These are phyloP conservation scores for Drosophila antonietae DNA, from an alignment of 2,888 invertebrate genomes.

Conservation along the genomic window DNA sequence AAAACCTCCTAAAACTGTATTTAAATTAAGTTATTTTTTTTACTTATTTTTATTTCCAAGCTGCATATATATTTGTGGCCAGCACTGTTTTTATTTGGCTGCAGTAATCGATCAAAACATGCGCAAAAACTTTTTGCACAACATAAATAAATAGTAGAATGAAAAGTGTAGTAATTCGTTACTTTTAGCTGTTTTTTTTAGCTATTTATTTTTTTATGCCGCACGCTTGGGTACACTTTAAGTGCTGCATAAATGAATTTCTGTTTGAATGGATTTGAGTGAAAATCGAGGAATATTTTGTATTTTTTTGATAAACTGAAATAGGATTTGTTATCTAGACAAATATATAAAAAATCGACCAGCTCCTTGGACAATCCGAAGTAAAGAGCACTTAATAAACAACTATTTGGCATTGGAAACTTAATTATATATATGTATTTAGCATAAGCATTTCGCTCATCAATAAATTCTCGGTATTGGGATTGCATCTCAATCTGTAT, in stretches of 20 bases:
- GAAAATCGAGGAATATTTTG: not conserved
- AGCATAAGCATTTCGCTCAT: constrained; percentile 1
- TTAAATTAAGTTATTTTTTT: not conserved
- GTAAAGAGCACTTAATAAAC: not conserved
- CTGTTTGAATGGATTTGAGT: constrained; percentile 11
- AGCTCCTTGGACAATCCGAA: constrained; percentile 1
- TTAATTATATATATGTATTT: constrained; percentile 7
- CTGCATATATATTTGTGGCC: not conserved
- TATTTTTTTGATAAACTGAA: not conserved
- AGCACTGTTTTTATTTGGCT: constrained; percentile 9
- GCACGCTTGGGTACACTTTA: constrained; percentile 24
- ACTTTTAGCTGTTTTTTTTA: not conserved
- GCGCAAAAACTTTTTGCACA: not conserved
- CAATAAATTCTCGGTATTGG: constrained; percentile 5
- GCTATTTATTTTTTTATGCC: constrained; percentile 8
- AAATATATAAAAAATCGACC: constrained; percentile 6
- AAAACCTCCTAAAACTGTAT: not conserved
- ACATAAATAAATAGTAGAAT: not conserved
- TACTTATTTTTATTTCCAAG: not conserved
- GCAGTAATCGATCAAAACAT: constrained; percentile 34
- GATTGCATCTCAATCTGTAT: not conserved
- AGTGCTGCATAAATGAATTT: constrained; percentile 19
- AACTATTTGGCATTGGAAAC: constrained; percentile 6
- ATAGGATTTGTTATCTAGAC: constrained; percentile 3
- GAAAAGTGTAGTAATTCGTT: constrained; percentile 9